These are phyloP conservation scores for Acleris emargana DNA, from an alignment of 2,888 invertebrate species.

Conservation along the genomic window DNA sequence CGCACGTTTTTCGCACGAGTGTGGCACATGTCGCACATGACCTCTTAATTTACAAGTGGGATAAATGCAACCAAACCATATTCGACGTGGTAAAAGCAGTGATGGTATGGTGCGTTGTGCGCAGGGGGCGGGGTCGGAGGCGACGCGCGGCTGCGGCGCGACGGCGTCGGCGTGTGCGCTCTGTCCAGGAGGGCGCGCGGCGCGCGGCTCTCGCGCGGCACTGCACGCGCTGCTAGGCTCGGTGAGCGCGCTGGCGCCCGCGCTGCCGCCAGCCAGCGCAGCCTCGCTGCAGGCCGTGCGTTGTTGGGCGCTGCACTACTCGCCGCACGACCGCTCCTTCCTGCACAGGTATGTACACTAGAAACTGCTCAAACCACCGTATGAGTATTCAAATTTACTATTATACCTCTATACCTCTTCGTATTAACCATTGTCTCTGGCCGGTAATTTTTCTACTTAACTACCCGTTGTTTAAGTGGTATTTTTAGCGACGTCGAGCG, in stretches of 20 bases:
- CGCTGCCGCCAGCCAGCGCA: slow-evolving; percentile 93
- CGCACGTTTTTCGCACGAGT: too few species aligned
- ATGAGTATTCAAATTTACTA: too few species aligned
- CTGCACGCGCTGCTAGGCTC: slow-evolving; percentile 95
- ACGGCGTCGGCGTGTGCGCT: slow-evolving; percentile 66
- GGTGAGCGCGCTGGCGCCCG: slow-evolving; percentile 95
- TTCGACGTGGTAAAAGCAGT: background rate
- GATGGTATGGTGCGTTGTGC: slow-evolving; percentile 1
- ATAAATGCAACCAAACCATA: background rate
- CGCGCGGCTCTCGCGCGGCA: slow-evolving; percentile 82
- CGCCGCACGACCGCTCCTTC: slow-evolving; percentile 94
- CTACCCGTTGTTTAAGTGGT: too few species aligned
- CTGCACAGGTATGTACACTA: slow-evolving; percentile 85
- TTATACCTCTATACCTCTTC: too few species aligned
- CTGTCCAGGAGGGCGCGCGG: slow-evolving; percentile 70
- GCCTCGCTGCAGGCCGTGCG: slow-evolving; percentile 95
- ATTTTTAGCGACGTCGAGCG: too few species aligned
- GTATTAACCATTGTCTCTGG: too few species aligned
- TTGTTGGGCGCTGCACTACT: slow-evolving; percentile 96
- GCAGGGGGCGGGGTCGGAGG: slow-evolving; percentile 52
- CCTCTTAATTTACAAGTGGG: background rate
- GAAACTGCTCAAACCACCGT: too few species aligned
- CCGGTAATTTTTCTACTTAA: too few species aligned
- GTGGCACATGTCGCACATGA: too few species aligned
- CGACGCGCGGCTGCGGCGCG: slow-evolving; percentile 46